Evolutionary conservation across 2,113 vertebrate genomes (phyloP).

Genomic region (Catharus minimus): DNA sequence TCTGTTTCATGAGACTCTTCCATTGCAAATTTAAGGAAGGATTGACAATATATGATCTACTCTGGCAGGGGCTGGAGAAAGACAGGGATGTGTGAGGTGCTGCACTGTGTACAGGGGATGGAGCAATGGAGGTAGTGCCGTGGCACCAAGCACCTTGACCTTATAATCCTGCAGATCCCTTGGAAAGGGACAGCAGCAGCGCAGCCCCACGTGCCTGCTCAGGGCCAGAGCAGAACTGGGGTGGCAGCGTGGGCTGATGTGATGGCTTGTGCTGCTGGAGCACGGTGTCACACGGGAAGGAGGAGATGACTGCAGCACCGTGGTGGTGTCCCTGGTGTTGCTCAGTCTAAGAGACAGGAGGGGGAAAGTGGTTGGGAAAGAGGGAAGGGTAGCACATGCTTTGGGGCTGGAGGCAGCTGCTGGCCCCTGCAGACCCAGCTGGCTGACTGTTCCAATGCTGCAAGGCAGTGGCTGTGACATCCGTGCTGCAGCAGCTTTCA

Average conservation of each 20-base stretch:
- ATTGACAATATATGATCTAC: constrained; percentile 15
- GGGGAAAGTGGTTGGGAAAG: neutral
- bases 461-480: neutral
- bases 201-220: neutral
- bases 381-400: neutral
- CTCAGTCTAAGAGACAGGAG: neutral
- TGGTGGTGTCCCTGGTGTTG: fast-evolving
- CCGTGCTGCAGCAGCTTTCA: neutral
- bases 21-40: neutral
- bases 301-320: neutral
- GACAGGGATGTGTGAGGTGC: neutral
- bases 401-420: neutral
- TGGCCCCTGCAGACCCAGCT: neutral
- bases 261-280: neutral
- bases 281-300: neutral
- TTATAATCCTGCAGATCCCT: neutral
- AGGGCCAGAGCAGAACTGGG: neutral
- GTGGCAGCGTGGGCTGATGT: neutral
- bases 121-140: neutral
- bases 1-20: constrained; percentile 58
- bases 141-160: neutral
- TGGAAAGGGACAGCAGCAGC: neutral
- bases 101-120: neutral
- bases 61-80: constrained; percentile 23
- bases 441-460: neutral